A percentile compares a stretch with the other conserved stretches of the same genome.
Evolutionary conservation across 2,113 vertebrate genomes (phyloP).

Genomic region (Cisticola juncidis): DNA sequence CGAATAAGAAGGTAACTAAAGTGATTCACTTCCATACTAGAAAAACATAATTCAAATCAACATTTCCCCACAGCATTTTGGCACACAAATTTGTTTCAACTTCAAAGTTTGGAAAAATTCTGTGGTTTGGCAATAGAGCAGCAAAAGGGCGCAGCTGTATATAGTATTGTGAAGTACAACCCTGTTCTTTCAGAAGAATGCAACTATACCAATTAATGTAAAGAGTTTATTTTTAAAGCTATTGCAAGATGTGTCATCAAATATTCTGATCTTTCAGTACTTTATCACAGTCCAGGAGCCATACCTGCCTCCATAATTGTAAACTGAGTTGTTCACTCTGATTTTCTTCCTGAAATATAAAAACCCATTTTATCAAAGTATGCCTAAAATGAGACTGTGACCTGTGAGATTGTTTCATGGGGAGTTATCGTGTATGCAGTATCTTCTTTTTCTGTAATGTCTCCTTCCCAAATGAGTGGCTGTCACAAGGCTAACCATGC

Average conservation of each 20-base stretch:
- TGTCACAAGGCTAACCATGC: not conserved
- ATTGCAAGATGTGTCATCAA: not conserved
- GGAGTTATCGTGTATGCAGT: not conserved
- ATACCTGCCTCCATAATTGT: not conserved
- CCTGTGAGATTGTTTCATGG: not conserved
- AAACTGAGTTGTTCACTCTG: not conserved
- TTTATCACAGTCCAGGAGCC: not conserved
- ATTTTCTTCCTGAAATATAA: not conserved
- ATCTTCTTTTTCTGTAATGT: not conserved
- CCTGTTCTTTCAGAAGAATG: not conserved
- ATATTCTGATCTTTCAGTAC: not conserved
- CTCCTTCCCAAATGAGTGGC: not conserved
- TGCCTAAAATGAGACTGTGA: not conserved
- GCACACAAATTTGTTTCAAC: not conserved
- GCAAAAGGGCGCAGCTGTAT: not conserved
- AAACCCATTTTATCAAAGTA: not conserved
- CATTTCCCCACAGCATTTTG: not conserved
- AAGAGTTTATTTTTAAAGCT: not conserved
- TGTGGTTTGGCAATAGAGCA: not conserved
- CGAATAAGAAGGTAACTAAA: not conserved
- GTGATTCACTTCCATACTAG: not conserved
- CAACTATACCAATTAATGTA: not conserved
- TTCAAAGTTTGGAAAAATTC: slow-evolving; percentile 17
- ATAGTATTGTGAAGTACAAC: not conserved
- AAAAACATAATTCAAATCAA: not conserved